Conservation (phyloP, 2,113 vertebrate species). For the Paradoxurus hermaphroditus region DNA sequence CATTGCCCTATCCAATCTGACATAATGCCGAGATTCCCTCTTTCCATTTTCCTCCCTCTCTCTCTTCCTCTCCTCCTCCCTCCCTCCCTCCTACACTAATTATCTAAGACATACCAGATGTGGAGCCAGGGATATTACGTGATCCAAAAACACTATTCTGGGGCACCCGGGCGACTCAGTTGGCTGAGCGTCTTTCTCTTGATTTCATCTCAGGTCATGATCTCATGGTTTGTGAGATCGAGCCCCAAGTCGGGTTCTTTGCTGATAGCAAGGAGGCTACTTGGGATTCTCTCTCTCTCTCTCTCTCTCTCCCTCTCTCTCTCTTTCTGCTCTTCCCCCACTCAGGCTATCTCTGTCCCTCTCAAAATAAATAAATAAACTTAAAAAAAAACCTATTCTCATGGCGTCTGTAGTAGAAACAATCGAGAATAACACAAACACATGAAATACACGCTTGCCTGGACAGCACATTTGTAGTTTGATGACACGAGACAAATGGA, state of each 20-base stretch:
- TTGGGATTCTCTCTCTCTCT: no score
- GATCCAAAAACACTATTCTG: background rate
- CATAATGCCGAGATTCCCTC: background rate
- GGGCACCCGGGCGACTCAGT: no score
- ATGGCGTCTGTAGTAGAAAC: background rate
- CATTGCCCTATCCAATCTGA: background rate
- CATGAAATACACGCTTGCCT: rapidly evolving
- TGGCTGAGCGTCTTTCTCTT: no score
- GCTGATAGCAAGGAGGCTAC: no score
- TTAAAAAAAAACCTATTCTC: background rate
- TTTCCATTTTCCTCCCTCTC: background rate
- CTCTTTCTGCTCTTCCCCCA: no score
- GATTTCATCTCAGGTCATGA: no score
- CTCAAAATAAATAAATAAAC: no score
- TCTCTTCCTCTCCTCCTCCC: background rate
- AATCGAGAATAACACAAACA: background rate
- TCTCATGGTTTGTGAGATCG: no score
- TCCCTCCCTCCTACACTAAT: background rate
- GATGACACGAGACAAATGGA: rapidly evolving
- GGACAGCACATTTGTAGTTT: background rate
- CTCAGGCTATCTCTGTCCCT: no score
- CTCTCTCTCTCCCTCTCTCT: no score
- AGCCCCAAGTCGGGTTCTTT: no score
- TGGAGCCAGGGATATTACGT: background rate
- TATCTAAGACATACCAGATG: background rate